Base-by-base conservation (phyloP, 2,113 vertebrate species). In the Macquaria australasica region DNA sequence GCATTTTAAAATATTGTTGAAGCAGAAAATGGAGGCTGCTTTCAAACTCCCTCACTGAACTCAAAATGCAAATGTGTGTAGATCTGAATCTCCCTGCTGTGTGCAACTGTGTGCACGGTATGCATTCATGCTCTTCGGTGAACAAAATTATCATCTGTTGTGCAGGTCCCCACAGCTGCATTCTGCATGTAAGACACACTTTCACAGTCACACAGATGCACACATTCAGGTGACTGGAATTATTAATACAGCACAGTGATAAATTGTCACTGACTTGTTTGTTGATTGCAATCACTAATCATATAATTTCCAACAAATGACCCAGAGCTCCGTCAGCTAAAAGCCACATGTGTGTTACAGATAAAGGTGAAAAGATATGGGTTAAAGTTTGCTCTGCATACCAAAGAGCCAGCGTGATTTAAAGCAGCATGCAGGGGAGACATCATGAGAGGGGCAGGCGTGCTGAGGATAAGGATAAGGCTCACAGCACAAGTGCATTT, bases 401-500 rank as follows among this genome's bases (percentile, higher is more conserved):
- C 45, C 58, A 31, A 82, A 21, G 4, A 68, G 18, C 4, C 7
- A 11, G 37, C 23, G 51, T 60, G 31, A 16, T 55, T 67, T 1
- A n/a, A 50, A 51, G 28, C 15, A 58, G 25, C 28, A 28, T 3
- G 37, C 55, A 56, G 28, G 21, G 50, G 23, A 73, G 34, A 28
- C 6, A 18, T 67, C 48, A 18, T 8, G 25, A 68, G 31, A 21
- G 18, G 18, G 62, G 12, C n/a, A 45, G 9, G 8, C 1, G 0
- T 67, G 77, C 31, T 0, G 20, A 51, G 18, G 45, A 41, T 51
- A 48, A 18, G 69, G 16, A 73, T 51, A 23, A 25, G 21, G 39
- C 82, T 74, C 25, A 66, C 62, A 45, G 59, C 79, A 63, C 5
- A 3, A 77, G 12, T 3, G 0, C 48, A 88, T 85, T 87, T 81